A percentile compares a stretch with the other conserved stretches of the same genome.
phyloP scores from a whole-genome alignment of 2,888 invertebrate genomes.

The Mythimna ferrago region DNA sequence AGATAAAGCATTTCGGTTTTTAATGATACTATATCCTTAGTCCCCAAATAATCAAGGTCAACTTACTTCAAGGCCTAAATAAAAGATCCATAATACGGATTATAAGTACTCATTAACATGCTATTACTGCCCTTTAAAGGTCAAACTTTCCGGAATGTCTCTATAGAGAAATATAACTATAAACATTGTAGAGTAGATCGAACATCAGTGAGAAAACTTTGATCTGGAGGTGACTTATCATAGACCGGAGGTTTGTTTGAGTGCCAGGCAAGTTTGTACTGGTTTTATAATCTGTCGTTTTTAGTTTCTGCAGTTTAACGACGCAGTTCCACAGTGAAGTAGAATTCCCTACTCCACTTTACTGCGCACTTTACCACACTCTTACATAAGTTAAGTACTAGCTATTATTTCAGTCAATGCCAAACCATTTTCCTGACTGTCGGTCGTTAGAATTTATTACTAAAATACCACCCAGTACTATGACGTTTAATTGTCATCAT shows the following conservation, averaged over 20 bases:
- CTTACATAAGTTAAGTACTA: conserved; percentile 16
- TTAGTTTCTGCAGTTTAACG: conserved; percentile 6
- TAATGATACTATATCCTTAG: not conserved
- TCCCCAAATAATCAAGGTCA: not conserved
- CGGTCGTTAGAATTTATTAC: conserved; percentile 29
- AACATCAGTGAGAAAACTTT: too few species aligned
- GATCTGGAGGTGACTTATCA: not conserved
- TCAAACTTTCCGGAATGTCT: not conserved
- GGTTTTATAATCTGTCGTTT: not conserved
- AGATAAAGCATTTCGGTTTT: not conserved
- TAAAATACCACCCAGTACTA: not conserved
- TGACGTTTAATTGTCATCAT: too few species aligned
- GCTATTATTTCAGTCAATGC: conserved; percentile 22
- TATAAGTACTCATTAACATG: conserved; percentile 1
- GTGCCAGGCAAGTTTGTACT: not conserved
- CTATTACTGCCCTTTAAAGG: conserved; percentile 14
- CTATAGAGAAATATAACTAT: not conserved
- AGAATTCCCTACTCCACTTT: not conserved
- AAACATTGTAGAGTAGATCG: not conserved
- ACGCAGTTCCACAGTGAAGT: not conserved
- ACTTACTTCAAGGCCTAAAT: not conserved
- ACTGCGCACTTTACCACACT: not conserved
- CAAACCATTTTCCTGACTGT: conserved; percentile 10
- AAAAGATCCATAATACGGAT: not conserved
- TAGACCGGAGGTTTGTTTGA: not conserved